Conservation (phyloP, 2,113 vertebrate genomes). For the Sus scrofa region T2T-Sscrofa CM000824.6:102380001-102380500, state of each 20-base stretch:
- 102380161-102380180: background rate
- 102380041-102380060: background rate
- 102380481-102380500: background rate
- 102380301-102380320: background rate
- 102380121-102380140: background rate
- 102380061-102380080: background rate
- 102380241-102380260: background rate
- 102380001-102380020: conserved; percentile 23
- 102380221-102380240: background rate
- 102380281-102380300: background rate
- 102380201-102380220: background rate
- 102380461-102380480: conserved; percentile 17
- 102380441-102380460: background rate
- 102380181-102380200: background rate
- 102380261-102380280: background rate
- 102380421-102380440: background rate
- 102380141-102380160: background rate
- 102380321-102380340: background rate
- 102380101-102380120: background rate
- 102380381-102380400: conserved; percentile 1
- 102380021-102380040: conserved; percentile 29
- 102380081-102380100: background rate
- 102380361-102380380: background rate
- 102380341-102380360: background rate
- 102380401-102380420: background rate